Evolutionary conservation across 2,113 vertebrate species (phyloP), one percentile per base, ranked within the genome.

Genomic region (Irena cyanogastra): DNA sequence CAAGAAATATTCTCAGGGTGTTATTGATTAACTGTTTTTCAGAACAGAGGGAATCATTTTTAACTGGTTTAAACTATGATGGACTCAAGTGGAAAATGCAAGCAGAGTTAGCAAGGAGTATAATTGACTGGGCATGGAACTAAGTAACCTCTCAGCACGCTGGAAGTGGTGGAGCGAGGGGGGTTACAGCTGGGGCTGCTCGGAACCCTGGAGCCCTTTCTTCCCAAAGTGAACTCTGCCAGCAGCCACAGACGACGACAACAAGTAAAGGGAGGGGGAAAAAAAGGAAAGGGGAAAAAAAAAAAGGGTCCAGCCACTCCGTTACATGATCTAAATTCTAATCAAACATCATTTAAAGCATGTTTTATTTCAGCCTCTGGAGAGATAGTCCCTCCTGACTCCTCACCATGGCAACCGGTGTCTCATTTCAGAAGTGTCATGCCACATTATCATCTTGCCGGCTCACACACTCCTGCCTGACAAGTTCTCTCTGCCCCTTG

Each of bases 341-440:
- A 99, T 99, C 99, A 99, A 99, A 99, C 99, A 99, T 99, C 98
- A 99, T 99, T 99, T 99, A 99, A 99, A 99, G 98, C 99, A 98
- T 99, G 99, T 99, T 99, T 99, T 99, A 99, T 99, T 99, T 99
- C 98, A 98, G 98, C 98, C 99, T 98, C 98, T 97, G 98, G 99
- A 99, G 99, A 99, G 98, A 98, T 91, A 93, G 98, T 99, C 98
- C 98, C 98, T 99, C 98, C 98, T 98, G 97, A 97, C 98, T 98
- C 97, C 98, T 99, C 98, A 98, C 99, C 99, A 99, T 99, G 99
- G 99, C 98, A 99, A 99, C 99, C 98, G 96, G 98, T 97, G 98
- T 99, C 99, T 99, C 99, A 99, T 99, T 99, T 99, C 99, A 99
- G 99, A 99, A 99, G 99, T 99, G 99, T 99, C 99, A 99, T 99